A percentile compares a stretch with the other conserved stretches of the same genome.
Evolutionary conservation across 2,888 invertebrate species (phyloP).

Genomic region (Dinocampus coccinellae): DNA sequence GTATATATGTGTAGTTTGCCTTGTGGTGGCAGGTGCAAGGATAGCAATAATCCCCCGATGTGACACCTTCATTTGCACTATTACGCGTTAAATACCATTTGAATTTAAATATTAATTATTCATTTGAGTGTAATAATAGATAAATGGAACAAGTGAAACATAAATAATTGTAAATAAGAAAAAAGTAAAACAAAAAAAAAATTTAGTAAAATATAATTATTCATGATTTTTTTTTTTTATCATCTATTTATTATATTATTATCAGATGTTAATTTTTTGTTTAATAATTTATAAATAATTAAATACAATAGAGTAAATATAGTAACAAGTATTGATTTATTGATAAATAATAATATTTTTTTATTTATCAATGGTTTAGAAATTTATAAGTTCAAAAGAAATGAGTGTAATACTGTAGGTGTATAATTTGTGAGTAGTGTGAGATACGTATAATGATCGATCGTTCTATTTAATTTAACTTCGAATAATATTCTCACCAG

Average conservation of each 20-base stretch:
- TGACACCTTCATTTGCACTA: constrained; percentile 26
- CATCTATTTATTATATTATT: no score
- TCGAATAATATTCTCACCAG: constrained; percentile 15
- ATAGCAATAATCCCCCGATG: constrained; percentile 26
- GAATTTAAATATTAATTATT: constrained; percentile 32
- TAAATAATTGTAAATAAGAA: background rate
- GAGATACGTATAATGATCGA: constrained; percentile 9
- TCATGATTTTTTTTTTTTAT: background rate
- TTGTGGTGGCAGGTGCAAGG: constrained; percentile 25
- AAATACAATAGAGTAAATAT: no score
- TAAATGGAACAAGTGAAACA: background rate
- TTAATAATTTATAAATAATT: no score
- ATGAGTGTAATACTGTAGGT: background rate
- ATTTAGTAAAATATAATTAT: background rate
- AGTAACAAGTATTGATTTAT: no score
- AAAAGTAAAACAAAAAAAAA: no score
- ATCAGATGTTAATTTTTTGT: background rate
- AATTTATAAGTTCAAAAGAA: background rate
- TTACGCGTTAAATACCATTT: constrained; percentile 28
- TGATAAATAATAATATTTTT: no score
- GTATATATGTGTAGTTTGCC: background rate
- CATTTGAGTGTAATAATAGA: background rate
- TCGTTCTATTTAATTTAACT: background rate
- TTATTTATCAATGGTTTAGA: no score
- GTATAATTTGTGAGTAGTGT: background rate